phyloP scores from a whole-genome alignment of 2,888 invertebrate genomes.

The Drosophila birchii region DNA sequence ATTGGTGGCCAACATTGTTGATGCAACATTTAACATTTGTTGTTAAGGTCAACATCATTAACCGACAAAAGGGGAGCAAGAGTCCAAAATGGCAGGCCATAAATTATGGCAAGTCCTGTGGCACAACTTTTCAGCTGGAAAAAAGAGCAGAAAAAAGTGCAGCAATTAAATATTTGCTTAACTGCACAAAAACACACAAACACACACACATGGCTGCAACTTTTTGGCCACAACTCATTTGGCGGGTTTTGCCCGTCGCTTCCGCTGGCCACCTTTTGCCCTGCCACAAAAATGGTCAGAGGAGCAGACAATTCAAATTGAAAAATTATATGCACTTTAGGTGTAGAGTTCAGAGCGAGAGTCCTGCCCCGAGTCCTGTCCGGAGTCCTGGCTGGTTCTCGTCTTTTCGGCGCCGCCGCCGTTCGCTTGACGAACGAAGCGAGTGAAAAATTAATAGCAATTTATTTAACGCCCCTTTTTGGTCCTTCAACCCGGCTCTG shows the following conservation, averaged over 20 bases:
- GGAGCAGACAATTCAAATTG: constrained; percentile 78
- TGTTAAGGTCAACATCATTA: constrained; percentile 81
- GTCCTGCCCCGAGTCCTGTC: constrained; percentile 31
- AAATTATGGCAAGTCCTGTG: constrained; percentile 81
- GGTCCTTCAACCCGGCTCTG: constrained; percentile 20
- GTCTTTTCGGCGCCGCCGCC: constrained; percentile 65
- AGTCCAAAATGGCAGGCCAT: constrained; percentile 81
- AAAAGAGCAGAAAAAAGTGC: constrained; percentile 70
- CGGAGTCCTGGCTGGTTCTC: constrained; percentile 37
- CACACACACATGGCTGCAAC: constrained; percentile 58
- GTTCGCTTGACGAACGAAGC: constrained; percentile 69
- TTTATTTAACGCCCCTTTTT: constrained; percentile 76
- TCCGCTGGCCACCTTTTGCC: constrained; percentile 64
- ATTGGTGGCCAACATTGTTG: constrained; percentile 60
- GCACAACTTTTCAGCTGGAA: constrained; percentile 65
- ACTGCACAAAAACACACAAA: constrained; percentile 64
- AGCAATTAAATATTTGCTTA: constrained; percentile 84
- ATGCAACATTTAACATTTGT: constrained; percentile 58
- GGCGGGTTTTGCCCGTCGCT: constrained; percentile 43
- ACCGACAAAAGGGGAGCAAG: constrained; percentile 43
- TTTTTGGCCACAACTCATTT: constrained; percentile 81
- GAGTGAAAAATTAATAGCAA: constrained; percentile 84
- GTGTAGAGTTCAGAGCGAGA: constrained; percentile 50
- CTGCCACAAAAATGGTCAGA: constrained; percentile 54
- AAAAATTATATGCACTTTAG: constrained; percentile 84